Percentiles rank a stretch among this genome's conserved stretches.
phyloP scores from a whole-genome alignment of 2,113 vertebrate genomes.

The Penelope pileata region DNA sequence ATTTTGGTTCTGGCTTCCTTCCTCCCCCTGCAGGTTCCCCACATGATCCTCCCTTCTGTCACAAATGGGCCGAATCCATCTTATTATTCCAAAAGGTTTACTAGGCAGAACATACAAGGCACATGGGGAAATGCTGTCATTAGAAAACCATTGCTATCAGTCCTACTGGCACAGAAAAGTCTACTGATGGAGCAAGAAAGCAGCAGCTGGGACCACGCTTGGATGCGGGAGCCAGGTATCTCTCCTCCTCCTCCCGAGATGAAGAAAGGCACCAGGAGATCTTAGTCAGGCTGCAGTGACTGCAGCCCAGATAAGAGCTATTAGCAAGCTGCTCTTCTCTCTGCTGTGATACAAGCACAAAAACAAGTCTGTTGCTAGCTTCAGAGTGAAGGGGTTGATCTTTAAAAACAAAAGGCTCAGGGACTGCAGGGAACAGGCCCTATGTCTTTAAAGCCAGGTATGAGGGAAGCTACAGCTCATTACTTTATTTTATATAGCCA shows the following conservation, averaged over 20 bases:
- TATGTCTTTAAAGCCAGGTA: slow-evolving; percentile 1
- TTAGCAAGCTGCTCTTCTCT: background rate
- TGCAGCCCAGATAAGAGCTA: background rate
- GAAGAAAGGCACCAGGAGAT: background rate
- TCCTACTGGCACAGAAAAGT: background rate
- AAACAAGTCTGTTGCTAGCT: background rate
- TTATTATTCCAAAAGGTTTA: background rate
- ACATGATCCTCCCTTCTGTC: background rate
- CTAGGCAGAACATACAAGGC: background rate
- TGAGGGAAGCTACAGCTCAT: slow-evolving; percentile 10
- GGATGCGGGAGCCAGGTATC: background rate
- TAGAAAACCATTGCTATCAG: background rate
- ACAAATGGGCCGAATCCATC: background rate
- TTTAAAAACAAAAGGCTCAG: background rate
- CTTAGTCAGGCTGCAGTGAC: background rate
- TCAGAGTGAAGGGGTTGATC: background rate
- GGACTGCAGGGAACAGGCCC: background rate
- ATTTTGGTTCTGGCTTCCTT: background rate
- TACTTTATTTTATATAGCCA: slow-evolving; percentile 8
- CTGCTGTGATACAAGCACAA: background rate
- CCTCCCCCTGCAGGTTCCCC: background rate
- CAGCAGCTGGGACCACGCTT: background rate
- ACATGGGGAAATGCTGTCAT: background rate
- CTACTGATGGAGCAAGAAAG: background rate
- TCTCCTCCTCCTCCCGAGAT: background rate